phyloP scores from a whole-genome alignment of 2,888 invertebrate species.

The Malacosoma neustria region DNA sequence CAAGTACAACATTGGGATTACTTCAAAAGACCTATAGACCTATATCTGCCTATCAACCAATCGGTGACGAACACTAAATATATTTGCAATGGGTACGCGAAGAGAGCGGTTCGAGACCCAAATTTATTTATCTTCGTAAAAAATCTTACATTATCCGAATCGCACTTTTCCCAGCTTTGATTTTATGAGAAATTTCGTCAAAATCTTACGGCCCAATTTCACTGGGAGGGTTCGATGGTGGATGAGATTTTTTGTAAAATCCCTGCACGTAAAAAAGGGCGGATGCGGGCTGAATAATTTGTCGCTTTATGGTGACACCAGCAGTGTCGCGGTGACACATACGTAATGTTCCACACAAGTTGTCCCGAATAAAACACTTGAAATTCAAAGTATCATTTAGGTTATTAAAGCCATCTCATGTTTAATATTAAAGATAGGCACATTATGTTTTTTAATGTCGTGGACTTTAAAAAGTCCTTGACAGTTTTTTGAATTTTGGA shows the following conservation, averaged over 20 bases:
- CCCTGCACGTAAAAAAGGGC: slow-evolving; percentile 29
- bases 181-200: slow-evolving; percentile 32
- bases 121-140: slow-evolving; percentile 17
- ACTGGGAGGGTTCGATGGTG: slow-evolving; percentile 24
- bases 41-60: no score
- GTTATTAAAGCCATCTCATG: no score
- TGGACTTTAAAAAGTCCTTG: no score
- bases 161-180: slow-evolving; percentile 17
- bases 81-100: not conserved
- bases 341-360: no score
- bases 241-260: slow-evolving; percentile 31
- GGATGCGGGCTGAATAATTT: slow-evolving; percentile 36
- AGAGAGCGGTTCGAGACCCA: not conserved
- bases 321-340: no score
- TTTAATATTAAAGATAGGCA: no score
- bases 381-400: no score
- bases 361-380: no score
- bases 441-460: no score
- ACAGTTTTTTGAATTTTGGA: no score
- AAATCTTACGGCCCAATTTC: slow-evolving; percentile 29
- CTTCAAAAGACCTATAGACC: no score
- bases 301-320: slow-evolving; percentile 14
- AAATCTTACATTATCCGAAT: slow-evolving; percentile 15
- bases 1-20: no score
- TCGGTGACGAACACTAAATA: not conserved